Base-by-base conservation (phyloP, 1,140 invertebrate genomes). In the Semibalanus balanoides region DNA sequence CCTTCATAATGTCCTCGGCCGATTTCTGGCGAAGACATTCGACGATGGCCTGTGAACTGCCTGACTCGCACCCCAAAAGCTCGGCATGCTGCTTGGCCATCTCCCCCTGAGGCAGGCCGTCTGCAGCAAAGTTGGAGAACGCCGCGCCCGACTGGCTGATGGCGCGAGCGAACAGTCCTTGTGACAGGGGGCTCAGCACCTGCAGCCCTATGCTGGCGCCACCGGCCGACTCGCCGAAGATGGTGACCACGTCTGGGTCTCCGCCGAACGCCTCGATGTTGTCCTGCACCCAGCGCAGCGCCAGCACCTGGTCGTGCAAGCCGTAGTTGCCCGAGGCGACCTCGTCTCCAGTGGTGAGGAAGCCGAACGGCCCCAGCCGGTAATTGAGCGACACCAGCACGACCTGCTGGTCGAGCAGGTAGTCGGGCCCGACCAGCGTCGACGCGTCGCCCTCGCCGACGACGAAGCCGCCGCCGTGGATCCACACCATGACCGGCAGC, bases 371-470 rank as follows among this genome's bases (percentile, higher is more conserved):
- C n/a, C n/a, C n/a, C n/a, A n/a, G n/a, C n/a, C n/a, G n/a, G n/a
- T n/a, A n/a, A n/a, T n/a, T n/a, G n/a, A n/a, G n/a, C 0, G 88
- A 87, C 3, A 91, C 88, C 0, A 91, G 83, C n/a, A 91, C 85
- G 69, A 90, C 77, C 74, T 86, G 83, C 31, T 88, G 84, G 78
- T 86, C 83, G 78, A 87, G 76, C 5, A 87, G 77, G 77, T 86
- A 85, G 31, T 84, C 81, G 0, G 86, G 83, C 27, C 84, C 81
- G 28, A 82, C 82, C 0, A 81, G 64, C n/a, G n/a, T n/a, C n/a
- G n/a, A n/a, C 14, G 82, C n/a, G n/a, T n/a, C n/a, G n/a, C n/a
- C n/a, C n/a, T 17, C 80, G 82, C 30, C 83, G n/a, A n/a, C n/a
- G n/a, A n/a, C n/a, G n/a, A n/a, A n/a, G n/a, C n/a, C n/a, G n/a